phyloP scores from a whole-genome alignment of 1,140 invertebrate genomes.

The Sminthurinus signatus region DNA sequence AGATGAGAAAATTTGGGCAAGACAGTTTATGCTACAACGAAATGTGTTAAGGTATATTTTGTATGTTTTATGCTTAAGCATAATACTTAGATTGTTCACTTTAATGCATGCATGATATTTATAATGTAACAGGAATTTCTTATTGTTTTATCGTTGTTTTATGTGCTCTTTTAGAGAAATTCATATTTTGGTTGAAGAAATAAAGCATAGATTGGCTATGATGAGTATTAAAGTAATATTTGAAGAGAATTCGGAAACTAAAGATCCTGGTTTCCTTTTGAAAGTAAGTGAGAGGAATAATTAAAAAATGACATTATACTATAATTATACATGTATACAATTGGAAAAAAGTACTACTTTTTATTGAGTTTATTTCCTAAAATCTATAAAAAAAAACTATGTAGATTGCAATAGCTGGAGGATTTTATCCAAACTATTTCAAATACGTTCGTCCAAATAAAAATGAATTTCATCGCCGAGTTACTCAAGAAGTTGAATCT shows the following conservation, averaged over 20 bases:
- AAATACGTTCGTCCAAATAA: slow-evolving; percentile 48
- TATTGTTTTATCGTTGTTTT: background rate
- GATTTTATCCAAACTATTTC: slow-evolving; percentile 91
- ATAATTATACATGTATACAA: background rate
- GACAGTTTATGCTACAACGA: slow-evolving; percentile 63
- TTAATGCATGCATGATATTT: background rate
- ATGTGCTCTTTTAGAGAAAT: slow-evolving; percentile 27
- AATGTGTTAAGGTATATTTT: slow-evolving; percentile 43
- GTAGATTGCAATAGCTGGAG: slow-evolving; percentile 65
- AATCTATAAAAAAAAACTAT: slow-evolving; percentile 21
- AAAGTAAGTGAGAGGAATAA: too few relatives aligned
- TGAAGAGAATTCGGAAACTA: background rate
- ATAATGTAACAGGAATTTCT: background rate
- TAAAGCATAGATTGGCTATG: slow-evolving; percentile 20
- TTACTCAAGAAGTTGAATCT: slow-evolving; percentile 58
- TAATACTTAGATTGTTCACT: background rate
- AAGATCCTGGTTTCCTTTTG: slow-evolving; percentile 25
- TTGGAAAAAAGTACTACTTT: background rate
- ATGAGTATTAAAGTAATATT: background rate
- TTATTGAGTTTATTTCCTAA: slow-evolving; percentile 7
- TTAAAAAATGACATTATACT: background rate
- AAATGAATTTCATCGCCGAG: slow-evolving; percentile 54
- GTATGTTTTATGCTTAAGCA: too few relatives aligned
- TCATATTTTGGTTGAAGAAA: slow-evolving; percentile 24
- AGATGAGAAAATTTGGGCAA: slow-evolving; percentile 66